Evolutionary conservation across 1,140 invertebrate species (phyloP).

Genomic region (Drosophila kohkoa): DNA sequence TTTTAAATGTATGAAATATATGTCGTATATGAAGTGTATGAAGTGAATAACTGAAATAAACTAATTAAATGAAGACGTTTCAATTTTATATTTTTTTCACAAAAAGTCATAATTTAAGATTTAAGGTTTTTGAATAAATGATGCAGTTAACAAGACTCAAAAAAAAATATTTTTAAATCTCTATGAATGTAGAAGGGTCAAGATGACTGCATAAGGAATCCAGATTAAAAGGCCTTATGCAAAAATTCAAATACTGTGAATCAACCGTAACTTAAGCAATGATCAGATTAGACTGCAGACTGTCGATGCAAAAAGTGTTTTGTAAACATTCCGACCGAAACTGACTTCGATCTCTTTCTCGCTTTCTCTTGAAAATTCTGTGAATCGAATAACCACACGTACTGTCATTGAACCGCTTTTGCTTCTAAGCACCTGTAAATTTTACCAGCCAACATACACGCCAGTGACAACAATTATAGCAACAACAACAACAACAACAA

Average conservation of each 20-base stretch:
- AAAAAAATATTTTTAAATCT: background rate
- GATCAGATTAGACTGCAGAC: slow-evolving; percentile 7
- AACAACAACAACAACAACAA: background rate
- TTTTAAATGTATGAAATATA: too few species aligned
- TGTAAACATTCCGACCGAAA: background rate
- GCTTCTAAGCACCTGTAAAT: slow-evolving; percentile 69
- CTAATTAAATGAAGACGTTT: too few species aligned
- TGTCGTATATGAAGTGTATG: too few species aligned
- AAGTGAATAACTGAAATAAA: too few species aligned
- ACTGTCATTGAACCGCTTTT: slow-evolving; percentile 39
- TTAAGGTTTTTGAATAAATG: background rate
- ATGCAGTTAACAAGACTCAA: background rate
- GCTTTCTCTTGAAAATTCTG: background rate
- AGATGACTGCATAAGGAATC: background rate
- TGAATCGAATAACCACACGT: slow-evolving; percentile 2
- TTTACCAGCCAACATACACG: slow-evolving; percentile 36
- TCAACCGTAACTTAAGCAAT: slow-evolving; percentile 11
- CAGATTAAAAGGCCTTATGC: background rate
- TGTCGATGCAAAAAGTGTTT: slow-evolving; percentile 16
- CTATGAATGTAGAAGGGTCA: background rate
- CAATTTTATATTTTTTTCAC: too few species aligned
- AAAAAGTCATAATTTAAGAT: too few species aligned
- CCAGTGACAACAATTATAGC: slow-evolving; percentile 1
- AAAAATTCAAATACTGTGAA: background rate
- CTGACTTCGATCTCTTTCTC: background rate